phyloP scores from a whole-genome alignment of 2,113 vertebrate species.

The Hypomesus transpacificus region DNA sequence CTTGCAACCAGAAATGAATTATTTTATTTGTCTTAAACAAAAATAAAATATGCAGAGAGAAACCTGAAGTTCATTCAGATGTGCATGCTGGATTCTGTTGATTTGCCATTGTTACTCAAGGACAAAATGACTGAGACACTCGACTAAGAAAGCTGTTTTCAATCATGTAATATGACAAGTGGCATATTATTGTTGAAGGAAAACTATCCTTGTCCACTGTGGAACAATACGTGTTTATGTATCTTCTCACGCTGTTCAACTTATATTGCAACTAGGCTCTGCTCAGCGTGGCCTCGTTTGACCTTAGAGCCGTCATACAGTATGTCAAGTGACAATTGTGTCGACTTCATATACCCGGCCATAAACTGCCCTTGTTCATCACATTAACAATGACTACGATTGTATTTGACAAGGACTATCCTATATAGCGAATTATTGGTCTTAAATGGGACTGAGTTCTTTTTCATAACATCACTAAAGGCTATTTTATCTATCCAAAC shows the following conservation, averaged over 20 bases:
- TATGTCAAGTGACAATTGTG: constrained; percentile 35
- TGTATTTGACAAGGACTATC: constrained; percentile 57
- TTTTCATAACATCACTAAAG: constrained; percentile 54
- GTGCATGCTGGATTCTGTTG: constrained; percentile 9
- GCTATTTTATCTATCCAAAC: constrained; percentile 59
- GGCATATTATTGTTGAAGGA: no score
- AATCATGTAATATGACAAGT: no score
- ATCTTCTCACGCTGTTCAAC: no score
- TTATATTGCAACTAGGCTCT: no score
- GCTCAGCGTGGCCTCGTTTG: no score
- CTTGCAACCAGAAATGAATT: neutral
- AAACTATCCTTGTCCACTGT: neutral
- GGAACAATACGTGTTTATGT: neutral
- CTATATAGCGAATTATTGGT: constrained; percentile 60
- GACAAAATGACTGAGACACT: neutral
- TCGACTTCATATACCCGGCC: constrained; percentile 33
- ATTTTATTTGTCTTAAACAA: no score
- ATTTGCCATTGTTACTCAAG: constrained; percentile 11
- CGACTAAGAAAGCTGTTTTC: no score
- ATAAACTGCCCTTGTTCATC: constrained; percentile 47
- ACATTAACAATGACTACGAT: constrained; percentile 59
- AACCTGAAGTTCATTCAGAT: no score
- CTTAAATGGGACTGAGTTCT: constrained; percentile 52
- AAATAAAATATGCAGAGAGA: no score
- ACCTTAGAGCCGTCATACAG: no score